phyloP scores from a whole-genome alignment of 2,113 vertebrate species.

The Anolis carolinensis region DNA sequence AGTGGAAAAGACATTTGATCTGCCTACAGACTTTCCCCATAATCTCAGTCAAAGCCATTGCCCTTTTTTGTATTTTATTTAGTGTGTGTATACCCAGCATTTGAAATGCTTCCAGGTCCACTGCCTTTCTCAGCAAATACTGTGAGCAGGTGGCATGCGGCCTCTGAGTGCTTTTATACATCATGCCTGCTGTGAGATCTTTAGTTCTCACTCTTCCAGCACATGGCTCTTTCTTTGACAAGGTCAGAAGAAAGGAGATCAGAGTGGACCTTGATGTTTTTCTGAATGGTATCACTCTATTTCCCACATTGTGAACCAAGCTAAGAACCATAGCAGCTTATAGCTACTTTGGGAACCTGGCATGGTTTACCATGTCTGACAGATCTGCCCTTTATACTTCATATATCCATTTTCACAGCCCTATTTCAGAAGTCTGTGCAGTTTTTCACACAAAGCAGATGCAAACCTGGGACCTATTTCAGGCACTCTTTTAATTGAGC shows the following conservation, averaged over 20 bases:
- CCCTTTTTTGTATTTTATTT: background rate
- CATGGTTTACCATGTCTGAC: background rate
- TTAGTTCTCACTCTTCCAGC: slow-evolving; percentile 14
- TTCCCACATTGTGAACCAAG: background rate
- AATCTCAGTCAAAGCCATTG: background rate
- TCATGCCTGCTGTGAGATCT: slow-evolving; percentile 9
- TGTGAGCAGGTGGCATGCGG: background rate
- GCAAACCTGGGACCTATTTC: background rate
- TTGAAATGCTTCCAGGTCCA: slow-evolving; percentile 6
- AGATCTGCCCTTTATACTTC: background rate
- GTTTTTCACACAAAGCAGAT: background rate
- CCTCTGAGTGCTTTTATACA: slow-evolving; percentile 10
- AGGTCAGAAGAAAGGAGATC: slow-evolving; percentile 1
- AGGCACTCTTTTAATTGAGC: background rate
- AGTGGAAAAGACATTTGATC: background rate
- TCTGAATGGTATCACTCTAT: background rate
- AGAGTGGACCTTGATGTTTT: background rate
- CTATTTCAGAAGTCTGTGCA: background rate
- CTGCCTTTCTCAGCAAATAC: slow-evolving; percentile 3
- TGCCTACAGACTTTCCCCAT: background rate
- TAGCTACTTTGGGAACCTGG: background rate
- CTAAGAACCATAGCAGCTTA: background rate
- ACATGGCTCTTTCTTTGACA: slow-evolving; percentile 14
- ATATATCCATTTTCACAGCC: background rate
- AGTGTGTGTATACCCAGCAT: background rate